phyloP scores from a whole-genome alignment of 2,113 vertebrate species.

The Onychorhynchus coronatus region DNA sequence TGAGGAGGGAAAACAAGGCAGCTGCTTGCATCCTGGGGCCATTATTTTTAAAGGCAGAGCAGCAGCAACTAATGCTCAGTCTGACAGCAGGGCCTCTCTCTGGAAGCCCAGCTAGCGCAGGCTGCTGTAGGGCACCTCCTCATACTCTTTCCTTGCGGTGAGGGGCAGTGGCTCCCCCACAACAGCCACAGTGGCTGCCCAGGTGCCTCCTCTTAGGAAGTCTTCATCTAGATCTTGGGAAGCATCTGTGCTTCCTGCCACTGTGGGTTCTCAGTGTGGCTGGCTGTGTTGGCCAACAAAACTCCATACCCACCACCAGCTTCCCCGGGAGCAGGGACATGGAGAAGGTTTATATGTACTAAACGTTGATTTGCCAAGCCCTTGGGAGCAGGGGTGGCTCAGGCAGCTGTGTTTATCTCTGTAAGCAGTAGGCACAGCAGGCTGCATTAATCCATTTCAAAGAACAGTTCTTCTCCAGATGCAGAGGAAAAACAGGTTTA shows the following conservation, averaged over 20 bases:
- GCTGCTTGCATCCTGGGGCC: background rate
- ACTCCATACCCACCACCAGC: background rate
- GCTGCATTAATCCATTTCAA: background rate
- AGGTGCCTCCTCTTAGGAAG: background rate
- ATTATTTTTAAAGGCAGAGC: background rate
- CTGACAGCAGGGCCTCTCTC: background rate
- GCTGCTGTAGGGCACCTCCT: background rate
- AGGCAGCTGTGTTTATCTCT: background rate
- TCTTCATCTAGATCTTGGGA: background rate
- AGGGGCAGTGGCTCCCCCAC: background rate
- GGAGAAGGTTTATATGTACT: accelerated
- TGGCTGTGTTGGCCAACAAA: background rate
- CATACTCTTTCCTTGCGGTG: background rate
- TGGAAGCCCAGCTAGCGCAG: accelerated
- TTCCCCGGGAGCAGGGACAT: background rate
- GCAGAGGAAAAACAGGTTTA: background rate
- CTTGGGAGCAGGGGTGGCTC: background rate
- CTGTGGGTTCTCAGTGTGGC: background rate
- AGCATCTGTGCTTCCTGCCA: conserved; percentile 6
- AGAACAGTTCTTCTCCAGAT: background rate
- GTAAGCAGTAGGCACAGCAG: background rate
- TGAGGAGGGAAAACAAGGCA: background rate
- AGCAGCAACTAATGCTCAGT: background rate
- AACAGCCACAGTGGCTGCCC: accelerated
- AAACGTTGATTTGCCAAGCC: background rate